Percentiles rank a stretch among this genome's conserved stretches.
These are phyloP conservation scores for Sciurus niger DNA, from an alignment of 2,113 vertebrate species.

Conservation along the genomic window DNA sequence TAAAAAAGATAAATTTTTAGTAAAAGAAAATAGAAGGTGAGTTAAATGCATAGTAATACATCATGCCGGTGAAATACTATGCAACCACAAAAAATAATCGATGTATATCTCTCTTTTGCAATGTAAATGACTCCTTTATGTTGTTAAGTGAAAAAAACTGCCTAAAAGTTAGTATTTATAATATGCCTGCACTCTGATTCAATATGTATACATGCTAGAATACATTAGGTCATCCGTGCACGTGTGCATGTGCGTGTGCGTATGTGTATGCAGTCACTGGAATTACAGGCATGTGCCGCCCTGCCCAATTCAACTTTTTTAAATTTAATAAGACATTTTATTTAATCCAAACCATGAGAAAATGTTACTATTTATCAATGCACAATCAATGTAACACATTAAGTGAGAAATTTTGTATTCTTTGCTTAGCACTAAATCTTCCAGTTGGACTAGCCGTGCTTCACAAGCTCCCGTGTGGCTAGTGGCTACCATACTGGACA, in stretches of 20 bases:
- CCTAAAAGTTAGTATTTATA: not conserved
- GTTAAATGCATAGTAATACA: not conserved
- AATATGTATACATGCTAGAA: not conserved
- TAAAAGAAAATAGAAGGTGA: not conserved
- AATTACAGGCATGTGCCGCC: not conserved
- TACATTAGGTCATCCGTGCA: too few species aligned
- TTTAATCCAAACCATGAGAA: not conserved
- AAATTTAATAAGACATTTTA: slow-evolving; percentile 23
- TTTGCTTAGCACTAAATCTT: not conserved
- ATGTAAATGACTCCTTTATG: not conserved
- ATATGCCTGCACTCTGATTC: not conserved
- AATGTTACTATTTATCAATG: not conserved
- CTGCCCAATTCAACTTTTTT: not conserved
- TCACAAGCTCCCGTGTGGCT: not conserved
- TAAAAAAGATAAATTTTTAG: not conserved
- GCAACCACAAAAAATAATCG: not conserved
- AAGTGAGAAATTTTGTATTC: not conserved
- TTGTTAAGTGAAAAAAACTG: not conserved
- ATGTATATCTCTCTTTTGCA: not conserved
- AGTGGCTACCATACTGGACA: not conserved
- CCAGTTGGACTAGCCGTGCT: not conserved
- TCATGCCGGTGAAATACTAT: not conserved
- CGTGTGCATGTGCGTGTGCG: too few species aligned
- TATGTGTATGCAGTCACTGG: not conserved
- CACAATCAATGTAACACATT: not conserved